phyloP scores from a whole-genome alignment of 2,113 vertebrate species.

The Gambusia affinis region DNA sequence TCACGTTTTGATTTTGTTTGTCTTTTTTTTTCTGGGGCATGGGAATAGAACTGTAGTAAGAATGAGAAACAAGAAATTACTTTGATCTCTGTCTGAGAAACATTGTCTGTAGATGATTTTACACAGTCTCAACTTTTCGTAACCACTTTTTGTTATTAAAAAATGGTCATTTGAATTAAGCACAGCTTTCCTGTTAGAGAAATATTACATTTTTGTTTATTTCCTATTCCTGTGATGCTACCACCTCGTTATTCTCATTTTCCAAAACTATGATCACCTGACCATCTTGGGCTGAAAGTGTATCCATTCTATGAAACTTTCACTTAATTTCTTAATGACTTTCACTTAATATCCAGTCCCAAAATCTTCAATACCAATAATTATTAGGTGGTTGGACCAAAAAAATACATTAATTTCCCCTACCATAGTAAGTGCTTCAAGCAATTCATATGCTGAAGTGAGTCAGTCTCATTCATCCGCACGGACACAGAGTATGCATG shows the following conservation, averaged over 20 bases:
- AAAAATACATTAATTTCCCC: too few relatives aligned
- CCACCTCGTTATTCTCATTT: neutral
- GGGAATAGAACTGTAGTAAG: neutral
- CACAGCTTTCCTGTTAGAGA: slow-evolving; percentile 6
- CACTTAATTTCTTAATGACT: too few relatives aligned
- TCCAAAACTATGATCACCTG: neutral
- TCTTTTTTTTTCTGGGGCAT: neutral
- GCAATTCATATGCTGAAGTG: too few relatives aligned
- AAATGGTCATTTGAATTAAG: neutral
- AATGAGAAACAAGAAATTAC: slow-evolving; percentile 5
- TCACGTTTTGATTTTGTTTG: slow-evolving; percentile 28
- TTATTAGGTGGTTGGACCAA: too few relatives aligned
- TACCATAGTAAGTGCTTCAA: too few relatives aligned
- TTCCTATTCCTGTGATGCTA: neutral
- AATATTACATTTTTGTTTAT: neutral
- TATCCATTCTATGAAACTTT: too few relatives aligned
- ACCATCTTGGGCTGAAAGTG: neutral
- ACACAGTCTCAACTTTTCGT: slow-evolving; percentile 7
- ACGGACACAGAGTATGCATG: too few relatives aligned
- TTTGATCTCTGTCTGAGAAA: slow-evolving; percentile 5
- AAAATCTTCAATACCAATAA: too few relatives aligned
- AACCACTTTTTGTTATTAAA: slow-evolving; percentile 2
- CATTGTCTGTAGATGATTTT: neutral
- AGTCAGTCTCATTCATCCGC: too few relatives aligned
- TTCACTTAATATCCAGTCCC: too few relatives aligned